phyloP scores from a whole-genome alignment of 2,888 invertebrate species.

The Lepidochrysops patricia region DNA sequence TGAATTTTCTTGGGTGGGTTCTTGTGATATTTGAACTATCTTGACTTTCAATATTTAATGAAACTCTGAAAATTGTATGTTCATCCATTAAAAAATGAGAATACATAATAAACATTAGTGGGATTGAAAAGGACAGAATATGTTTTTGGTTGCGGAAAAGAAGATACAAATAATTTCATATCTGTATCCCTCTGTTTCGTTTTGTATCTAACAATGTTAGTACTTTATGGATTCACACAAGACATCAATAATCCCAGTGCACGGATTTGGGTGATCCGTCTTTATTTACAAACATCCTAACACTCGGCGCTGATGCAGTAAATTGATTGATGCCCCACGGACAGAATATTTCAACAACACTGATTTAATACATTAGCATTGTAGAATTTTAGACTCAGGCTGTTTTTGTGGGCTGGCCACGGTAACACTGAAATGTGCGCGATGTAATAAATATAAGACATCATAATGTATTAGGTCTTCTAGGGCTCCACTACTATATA shows the following conservation, averaged over 20 bases:
- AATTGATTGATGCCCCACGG: conserved; percentile 29
- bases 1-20: not conserved
- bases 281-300: conserved; percentile 26
- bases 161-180: too few species aligned
- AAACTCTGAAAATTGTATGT: too few species aligned
- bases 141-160: too few species aligned
- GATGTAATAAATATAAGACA: too few species aligned
- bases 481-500: too few species aligned
- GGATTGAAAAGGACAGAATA: too few species aligned
- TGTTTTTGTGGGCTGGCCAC: not conserved
- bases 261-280: conserved; percentile 24
- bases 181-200: too few species aligned
- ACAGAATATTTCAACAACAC: conserved; percentile 17
- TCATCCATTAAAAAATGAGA: too few species aligned
- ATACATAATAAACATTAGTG: too few species aligned
- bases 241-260: not conserved
- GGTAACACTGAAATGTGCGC: too few species aligned
- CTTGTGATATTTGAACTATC: not conserved
- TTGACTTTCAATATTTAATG: not conserved
- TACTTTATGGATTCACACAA: not conserved
- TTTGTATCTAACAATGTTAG: not conserved
- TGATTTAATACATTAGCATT: conserved; percentile 17
- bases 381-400: not conserved
- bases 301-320: conserved; percentile 18
- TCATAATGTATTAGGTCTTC: too few species aligned